Base-by-base conservation (phyloP, 2,113 vertebrate species). In the Mormoops blainvillei region DNA sequence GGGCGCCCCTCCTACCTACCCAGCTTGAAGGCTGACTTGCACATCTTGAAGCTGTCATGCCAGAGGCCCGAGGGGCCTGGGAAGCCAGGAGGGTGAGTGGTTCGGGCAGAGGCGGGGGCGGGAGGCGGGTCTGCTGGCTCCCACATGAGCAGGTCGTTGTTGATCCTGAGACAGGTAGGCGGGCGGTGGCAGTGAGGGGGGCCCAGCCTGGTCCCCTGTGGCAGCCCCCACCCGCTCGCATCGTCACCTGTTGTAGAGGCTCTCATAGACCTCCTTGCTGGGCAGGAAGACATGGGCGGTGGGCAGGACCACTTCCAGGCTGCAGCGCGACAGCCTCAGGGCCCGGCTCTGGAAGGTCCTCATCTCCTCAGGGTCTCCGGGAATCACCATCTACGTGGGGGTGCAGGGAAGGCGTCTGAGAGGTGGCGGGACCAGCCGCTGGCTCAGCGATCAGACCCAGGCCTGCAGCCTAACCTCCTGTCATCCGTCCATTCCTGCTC, bases 91-190 rank as follows among this genome's bases (percentile, higher is more conserved):
- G 92, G 63, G 90, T 83, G 45, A 4, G 93, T 0, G 1, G 95
- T 0, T 0, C 94, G 36, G 22, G 41, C 5, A 0, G 97, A 94
- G 33, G 96, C 84, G 0, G 97, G 94, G 31, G 95, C 78, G 3
- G 95, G 92, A 7, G 96, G 54, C 76, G 97, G 95, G 68, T 91
- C 86, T 0, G 96, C 97, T 0, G 99, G 99, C 97, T 99, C 99
- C 99, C 99, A 99, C 99, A 99, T 99, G 98, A 99, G 97, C 71
- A 99, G 98, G 98, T 99, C 99, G 24, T 99, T 99, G 97, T 99
- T 99, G 97, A 99, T 99, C 98, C 99, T 99, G 97, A 54, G 36
- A 38, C 0, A 6, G 43, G 36, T 10, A 12, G 61, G 18, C 0
- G 0, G 36, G 58, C 1, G 10, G 65, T 0, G 4, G 78, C 4